Base-by-base conservation (phyloP, 2,113 vertebrate genomes). In the Aix galericulata region DNA sequence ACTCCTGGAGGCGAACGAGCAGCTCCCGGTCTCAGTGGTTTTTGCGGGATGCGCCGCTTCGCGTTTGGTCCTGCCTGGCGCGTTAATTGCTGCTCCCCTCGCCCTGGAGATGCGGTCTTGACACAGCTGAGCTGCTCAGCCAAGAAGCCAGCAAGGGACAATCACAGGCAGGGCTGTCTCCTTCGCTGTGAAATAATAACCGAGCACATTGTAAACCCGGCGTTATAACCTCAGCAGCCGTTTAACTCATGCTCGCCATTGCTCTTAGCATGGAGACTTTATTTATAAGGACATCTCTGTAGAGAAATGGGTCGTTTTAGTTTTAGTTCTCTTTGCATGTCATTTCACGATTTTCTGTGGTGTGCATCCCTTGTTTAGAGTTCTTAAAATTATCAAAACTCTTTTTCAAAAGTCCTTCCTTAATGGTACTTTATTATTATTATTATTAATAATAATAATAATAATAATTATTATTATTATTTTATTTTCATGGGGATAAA, bases 71-170 rank as follows among this genome's bases (percentile, higher is more conserved):
- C 60, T 3, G 13, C 75, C 58, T 3, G 13, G 60, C 73, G 55
- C 68, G 96, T 91, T 77, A 86, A 58, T 62, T 75, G 53, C 52
- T 79, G 87, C 82, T 76, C 17, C 48, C 59, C 89, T 95, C 26
- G 3, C 13, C 25, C 52, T 44, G 62, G 50, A 92, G 22, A 52
- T 42, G 46, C 0, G 7, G 63, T 88, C 89, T 88, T 48, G 53
- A 69, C 44, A 71, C 59, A 93, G 73, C 69, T n/a, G 34, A 91
- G 18, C 46, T 74, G 68, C 72, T 72, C 78, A 94, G 76, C 56
- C 42, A 50, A 78, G 63, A 73, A 89, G 29, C 6, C 78, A 87
- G 11, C 58, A 78, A 84, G 32, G 82, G 29, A 46, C 27, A 58
- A 17, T 46, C 44, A 34, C 42, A 60, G 42, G 22, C 53, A 68